phyloP scores from a whole-genome alignment of 2,113 vertebrate genomes.

The Trematomus loennbergii region DNA sequence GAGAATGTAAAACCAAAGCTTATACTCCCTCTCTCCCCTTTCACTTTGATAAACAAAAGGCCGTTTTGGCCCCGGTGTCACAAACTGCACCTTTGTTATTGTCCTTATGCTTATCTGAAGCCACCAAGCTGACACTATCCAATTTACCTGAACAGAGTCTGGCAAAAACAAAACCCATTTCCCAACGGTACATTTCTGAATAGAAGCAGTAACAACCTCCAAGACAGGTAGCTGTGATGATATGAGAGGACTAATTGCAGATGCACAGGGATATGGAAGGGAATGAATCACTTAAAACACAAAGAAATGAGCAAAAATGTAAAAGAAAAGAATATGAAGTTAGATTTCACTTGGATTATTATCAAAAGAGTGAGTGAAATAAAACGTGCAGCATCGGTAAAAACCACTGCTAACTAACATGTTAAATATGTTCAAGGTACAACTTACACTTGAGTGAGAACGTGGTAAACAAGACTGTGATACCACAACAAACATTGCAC shows the following conservation, averaged over 20 bases:
- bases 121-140: constrained; percentile 71
- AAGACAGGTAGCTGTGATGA: constrained; percentile 26
- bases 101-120: constrained; percentile 57
- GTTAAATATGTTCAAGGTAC: constrained; percentile 30
- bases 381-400: constrained; percentile 8
- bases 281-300: constrained; percentile 3
- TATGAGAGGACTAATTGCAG: constrained; percentile 52
- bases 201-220: constrained; percentile 56
- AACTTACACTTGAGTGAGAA: constrained; percentile 22
- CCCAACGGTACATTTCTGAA: constrained; percentile 51
- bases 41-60: constrained; percentile 47
- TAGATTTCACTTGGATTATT: not conserved
- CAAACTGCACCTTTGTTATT: constrained; percentile 47
- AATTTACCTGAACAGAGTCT: constrained; percentile 69
- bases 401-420: constrained; percentile 23
- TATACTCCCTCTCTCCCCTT: not conserved
- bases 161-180: constrained; percentile 47
- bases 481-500: constrained; percentile 41
- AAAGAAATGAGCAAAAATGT: not conserved
- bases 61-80: constrained; percentile 14
- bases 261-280: constrained; percentile 10
- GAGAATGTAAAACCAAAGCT: not conserved
- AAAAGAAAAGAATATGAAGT: not conserved
- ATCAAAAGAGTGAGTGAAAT: constrained; percentile 6
- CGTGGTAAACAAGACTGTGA: constrained; percentile 41